Evolutionary conservation across 2,888 invertebrate genomes (phyloP).

Genomic region (Caenorhabditis becei): DNA sequence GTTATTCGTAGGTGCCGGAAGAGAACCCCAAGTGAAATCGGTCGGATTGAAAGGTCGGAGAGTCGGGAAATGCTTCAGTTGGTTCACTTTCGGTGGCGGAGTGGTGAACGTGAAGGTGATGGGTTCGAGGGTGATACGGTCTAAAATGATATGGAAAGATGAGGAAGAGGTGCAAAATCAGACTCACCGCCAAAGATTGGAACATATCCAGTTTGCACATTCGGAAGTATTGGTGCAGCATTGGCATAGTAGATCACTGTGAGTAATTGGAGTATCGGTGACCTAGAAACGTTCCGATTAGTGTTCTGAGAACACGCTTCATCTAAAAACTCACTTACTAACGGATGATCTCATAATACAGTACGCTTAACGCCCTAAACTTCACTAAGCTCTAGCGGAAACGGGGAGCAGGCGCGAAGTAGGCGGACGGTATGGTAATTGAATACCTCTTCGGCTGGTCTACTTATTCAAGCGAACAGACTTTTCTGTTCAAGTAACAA

Average conservation of each 20-base stretch:
- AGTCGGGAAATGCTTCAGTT: slow-evolving; percentile 38
- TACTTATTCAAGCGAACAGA: slow-evolving; percentile 37
- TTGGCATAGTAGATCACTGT: slow-evolving; percentile 12
- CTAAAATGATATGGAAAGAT: slow-evolving; percentile 28
- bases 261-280: slow-evolving; percentile 12
- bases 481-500: slow-evolving; percentile 46
- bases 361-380: neutral
- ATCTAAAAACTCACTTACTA: slow-evolving; percentile 10
- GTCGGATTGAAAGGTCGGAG: slow-evolving; percentile 34
- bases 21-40: slow-evolving; percentile 8
- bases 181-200: slow-evolving; percentile 55
- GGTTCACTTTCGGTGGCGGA: slow-evolving; percentile 35
- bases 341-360: slow-evolving; percentile 9
- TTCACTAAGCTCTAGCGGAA: slow-evolving; percentile 16
- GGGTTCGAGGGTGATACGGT: slow-evolving; percentile 50
- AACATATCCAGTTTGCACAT: slow-evolving; percentile 52
- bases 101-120: slow-evolving; percentile 65
- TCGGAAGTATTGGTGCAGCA: slow-evolving; percentile 25
- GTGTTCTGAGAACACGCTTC: neutral
- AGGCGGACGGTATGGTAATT: slow-evolving; percentile 49
- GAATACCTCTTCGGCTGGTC: slow-evolving; percentile 38
- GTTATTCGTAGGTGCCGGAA: slow-evolving; percentile 35
- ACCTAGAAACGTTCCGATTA: slow-evolving; percentile 9
- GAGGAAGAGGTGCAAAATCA: neutral
- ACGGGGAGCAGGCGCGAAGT: slow-evolving; percentile 32